Evolutionary conservation across 2,113 vertebrate species (phyloP).

Genomic region (Climacteris rufus): DNA sequence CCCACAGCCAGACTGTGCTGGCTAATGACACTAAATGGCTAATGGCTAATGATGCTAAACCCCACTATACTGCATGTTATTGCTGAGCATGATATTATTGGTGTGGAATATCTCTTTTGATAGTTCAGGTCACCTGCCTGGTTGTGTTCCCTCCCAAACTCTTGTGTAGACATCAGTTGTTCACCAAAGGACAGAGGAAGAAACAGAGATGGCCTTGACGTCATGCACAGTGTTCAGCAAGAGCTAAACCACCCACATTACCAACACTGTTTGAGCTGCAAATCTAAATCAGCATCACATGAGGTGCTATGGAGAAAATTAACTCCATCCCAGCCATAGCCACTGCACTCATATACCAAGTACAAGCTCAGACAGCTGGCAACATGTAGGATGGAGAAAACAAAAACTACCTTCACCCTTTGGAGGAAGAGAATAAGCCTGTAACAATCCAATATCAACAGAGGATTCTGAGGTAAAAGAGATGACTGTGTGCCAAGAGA

Average conservation of each 20-base stretch:
- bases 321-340: not conserved
- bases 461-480: not conserved
- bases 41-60: fast-evolving
- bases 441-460: not conserved
- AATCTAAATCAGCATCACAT: not conserved
- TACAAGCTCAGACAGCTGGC: not conserved
- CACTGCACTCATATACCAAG: not conserved
- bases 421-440: not conserved
- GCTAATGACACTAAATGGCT: fast-evolving
- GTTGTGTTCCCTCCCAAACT: not conserved
- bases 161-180: not conserved
- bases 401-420: not conserved
- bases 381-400: not conserved
- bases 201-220: not conserved
- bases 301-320: not conserved
- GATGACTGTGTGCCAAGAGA: not conserved
- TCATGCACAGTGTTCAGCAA: not conserved
- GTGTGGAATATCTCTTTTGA: not conserved
- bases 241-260: not conserved
- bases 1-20: not conserved
- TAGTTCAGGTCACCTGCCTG: not conserved
- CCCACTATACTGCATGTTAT: not conserved
- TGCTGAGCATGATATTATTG: not conserved
- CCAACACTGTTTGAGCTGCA: not conserved
- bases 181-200: not conserved